A percentile compares a stretch with the other conserved stretches of the same genome.
Evolutionary conservation across 2,113 vertebrate species (phyloP).

Genomic region (Tenrec ecaudatus): DNA sequence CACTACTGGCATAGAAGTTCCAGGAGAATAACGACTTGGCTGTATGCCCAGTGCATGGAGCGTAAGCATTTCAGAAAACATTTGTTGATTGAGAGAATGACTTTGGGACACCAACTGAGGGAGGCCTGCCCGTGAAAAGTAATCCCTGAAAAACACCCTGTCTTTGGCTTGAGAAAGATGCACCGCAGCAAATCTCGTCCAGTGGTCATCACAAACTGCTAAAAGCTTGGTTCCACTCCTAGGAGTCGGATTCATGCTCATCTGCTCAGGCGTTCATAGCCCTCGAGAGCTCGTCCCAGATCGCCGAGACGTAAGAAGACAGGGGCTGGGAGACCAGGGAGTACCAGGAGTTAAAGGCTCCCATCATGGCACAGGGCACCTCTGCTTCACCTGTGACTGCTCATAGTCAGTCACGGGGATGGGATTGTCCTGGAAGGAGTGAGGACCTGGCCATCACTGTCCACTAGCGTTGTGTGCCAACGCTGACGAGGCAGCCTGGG

Average conservation of each 20-base stretch:
- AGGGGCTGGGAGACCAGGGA: neutral
- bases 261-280: neutral
- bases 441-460: neutral
- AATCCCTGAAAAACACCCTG: neutral
- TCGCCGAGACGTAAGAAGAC: neutral
- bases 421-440: neutral
- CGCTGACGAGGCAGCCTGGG: neutral
- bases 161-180: neutral
- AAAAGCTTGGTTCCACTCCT: neutral
- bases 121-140: neutral
- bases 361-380: neutral
- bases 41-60: neutral
- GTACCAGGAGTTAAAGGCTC: neutral
- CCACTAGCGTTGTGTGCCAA: neutral
- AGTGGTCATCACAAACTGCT: neutral
- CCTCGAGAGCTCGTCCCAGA: neutral
- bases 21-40: neutral
- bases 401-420: neutral
- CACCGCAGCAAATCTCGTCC: neutral
- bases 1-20: neutral
- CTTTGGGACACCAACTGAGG: neutral
- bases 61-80: neutral
- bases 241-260: neutral
- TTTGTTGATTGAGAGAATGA: neutral
- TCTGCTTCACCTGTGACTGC: neutral